These are phyloP conservation scores for Phrixothrix hirtus DNA, from an alignment of 2,888 invertebrate species.

Conservation along the genomic window DNA sequence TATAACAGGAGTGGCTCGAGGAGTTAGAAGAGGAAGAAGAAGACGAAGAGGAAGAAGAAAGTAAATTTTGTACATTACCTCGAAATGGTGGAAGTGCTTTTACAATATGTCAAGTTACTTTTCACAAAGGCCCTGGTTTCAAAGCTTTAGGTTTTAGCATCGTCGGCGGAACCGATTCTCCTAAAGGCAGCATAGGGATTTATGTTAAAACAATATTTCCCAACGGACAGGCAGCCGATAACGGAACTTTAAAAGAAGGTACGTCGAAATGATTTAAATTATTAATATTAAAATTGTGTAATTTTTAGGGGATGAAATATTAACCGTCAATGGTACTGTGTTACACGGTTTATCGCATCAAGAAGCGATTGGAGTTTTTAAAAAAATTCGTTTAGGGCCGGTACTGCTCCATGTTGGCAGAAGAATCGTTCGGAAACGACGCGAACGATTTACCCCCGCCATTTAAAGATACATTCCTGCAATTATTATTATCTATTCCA, in stretches of 20 bases:
- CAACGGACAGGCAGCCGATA: conserved; percentile 83
- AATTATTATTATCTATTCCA: conserved; percentile 39
- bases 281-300: no score
- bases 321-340: conserved; percentile 82
- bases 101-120: conserved; percentile 62
- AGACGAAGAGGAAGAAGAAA: conserved; percentile 60
- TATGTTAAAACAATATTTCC: conserved; percentile 87
- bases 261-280: conserved; percentile 23
- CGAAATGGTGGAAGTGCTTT: conserved; percentile 61
- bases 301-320: conserved; percentile 84
- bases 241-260: conserved; percentile 81
- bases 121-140: conserved; percentile 79
- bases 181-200: conserved; percentile 84
- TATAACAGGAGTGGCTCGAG: conserved; percentile 43
- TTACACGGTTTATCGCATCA: conserved; percentile 86
- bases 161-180: conserved; percentile 85
- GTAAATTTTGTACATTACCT: conserved; percentile 64
- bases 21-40: conserved; percentile 56
- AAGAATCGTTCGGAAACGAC: conserved; percentile 50
- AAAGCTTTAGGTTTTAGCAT: conserved; percentile 89
- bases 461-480: conserved; percentile 38
- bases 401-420: conserved; percentile 75
- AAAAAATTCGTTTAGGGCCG: conserved; percentile 85
- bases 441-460: conserved; percentile 45
- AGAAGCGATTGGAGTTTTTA: conserved; percentile 89